Evolutionary conservation across 2,113 vertebrate species (phyloP), one percentile per base, ranked within the genome.

Genomic region (Empidonax alnorum): DNA sequence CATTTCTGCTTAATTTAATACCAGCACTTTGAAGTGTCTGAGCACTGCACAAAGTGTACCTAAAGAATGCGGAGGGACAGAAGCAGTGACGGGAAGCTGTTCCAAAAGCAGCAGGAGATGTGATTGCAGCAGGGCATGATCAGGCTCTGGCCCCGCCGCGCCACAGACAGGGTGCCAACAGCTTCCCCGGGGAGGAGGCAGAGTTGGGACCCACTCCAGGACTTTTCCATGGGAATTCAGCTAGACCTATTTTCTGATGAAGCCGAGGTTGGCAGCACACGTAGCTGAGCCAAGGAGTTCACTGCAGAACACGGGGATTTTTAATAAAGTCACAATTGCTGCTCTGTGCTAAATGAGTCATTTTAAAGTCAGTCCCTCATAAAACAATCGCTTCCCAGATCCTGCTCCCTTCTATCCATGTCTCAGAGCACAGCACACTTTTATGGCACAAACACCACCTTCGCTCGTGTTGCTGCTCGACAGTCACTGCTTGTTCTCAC

Each of bases 311-410:
- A 24, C 28, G 78, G 91, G 53, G 89, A 91, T 96, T 96, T 94
- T 96, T 93, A 94, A 94, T 91, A 90, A 94, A 94, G 91, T 93
- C 94, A 96, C 95, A 94, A 95, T 93, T 59, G 88, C 85, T 83
- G 90, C 94, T 96, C 92, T 96, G 94, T 94, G 85, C 75, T 96
- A 90, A 94, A 88, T 95, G 95, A 96, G 85, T 96, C 94, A 96
- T 96, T 96, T 93, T 67, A 90, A 96, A 97, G 90, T 86, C 93
- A 96, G 90, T 65, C 92, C 67, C 92, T 96, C 85, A 41, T 93
- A 88, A 95, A 95, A 94, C 94, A 95, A 93, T 94, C 27, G n/a
- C 73, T 92, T 93, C 94, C 86, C 90, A 93, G 90, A 90, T 83
- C 55, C 68, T 52, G 85, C 90, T 96, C 91, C 93, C 93, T 87